These are phyloP conservation scores for Sebastes oblongus DNA, from an alignment of 2,797 vertebrate species.

Conservation along the genomic window DNA sequence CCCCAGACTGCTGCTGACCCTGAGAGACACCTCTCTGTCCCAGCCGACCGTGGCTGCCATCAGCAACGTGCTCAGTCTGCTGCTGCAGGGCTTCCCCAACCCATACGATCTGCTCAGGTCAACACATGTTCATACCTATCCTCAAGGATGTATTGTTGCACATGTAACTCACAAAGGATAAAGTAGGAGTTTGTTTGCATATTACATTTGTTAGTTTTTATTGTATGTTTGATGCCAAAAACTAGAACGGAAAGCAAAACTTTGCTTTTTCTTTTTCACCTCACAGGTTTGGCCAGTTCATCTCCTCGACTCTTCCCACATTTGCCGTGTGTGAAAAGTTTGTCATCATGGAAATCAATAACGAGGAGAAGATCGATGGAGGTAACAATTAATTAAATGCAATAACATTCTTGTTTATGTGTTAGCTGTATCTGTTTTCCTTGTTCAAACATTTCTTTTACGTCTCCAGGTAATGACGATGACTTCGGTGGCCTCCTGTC, in stretches of 20 bases:
- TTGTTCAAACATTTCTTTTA: neutral
- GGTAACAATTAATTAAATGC: conserved; percentile 73
- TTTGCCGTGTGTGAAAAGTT: conserved; percentile 99
- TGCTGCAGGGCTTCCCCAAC: conserved; percentile 95
- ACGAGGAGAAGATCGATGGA: conserved; percentile 93
- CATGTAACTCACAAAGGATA: neutral
- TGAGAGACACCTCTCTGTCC: conserved; percentile 92
- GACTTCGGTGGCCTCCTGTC: conserved; percentile 95
- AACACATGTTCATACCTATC: neutral
- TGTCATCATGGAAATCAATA: conserved; percentile 95
- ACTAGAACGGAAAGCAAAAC: neutral
- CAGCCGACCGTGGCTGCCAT: conserved; percentile 95
- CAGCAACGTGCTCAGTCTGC: conserved; percentile 93
- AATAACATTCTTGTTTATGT: neutral
- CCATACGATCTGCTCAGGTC: conserved; percentile 95
- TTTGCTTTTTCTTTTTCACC: neutral
- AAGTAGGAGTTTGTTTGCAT: neutral
- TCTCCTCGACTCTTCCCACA: conserved; percentile 96
- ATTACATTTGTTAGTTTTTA: neutral
- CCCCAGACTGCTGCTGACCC: conserved; percentile 91
- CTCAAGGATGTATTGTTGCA: neutral
- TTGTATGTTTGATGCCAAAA: neutral
- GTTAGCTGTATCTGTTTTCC: no score
- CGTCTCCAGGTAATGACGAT: conserved; percentile 87
- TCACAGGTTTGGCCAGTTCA: conserved; percentile 95